Base-by-base conservation (phyloP, 2,888 invertebrate species). In the Gastracanthus pulcherrimus region DNA sequence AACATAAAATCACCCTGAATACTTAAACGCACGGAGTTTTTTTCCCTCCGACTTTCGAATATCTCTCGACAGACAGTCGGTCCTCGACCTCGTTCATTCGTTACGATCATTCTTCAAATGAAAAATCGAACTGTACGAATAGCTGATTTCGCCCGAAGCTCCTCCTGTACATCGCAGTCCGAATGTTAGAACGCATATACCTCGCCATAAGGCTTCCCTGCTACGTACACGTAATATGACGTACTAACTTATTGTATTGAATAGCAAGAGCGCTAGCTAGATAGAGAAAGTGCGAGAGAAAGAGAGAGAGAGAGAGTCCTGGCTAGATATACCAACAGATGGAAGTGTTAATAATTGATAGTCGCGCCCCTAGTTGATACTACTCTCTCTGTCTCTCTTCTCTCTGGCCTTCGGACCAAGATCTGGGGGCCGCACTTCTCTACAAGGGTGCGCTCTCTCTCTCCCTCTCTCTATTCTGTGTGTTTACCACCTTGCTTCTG, bases 341-440 rank as follows among this genome's bases (percentile, higher is more conserved):
- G 90, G 90, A 90, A 88, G 89, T 90, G 90, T 90, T 90, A 90
- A 90, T 90, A 90, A 90, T 90, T 89, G 89, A 90, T 90, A 88
- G 88, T 89, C 89, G 88, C 87, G 89, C 88, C 90, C 90, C 88
- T 86, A 84, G 85, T 84, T 87, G 87, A 86, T 87, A 88, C 83
- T 87, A n/a, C 82, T 55, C 69, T 67, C 48, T 48, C 38, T 41
- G 45, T 72, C 74, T 77, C 62, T 74, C 76, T 76, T 75, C 55
- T 66, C 74, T 75, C 81, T 81, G 82, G 80, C 72, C 55, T 80
- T 80, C 77, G 66, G 36, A 48, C 62, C 76, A 70, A 79, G 80
- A 79, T 78, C 16, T 70, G 58, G 78, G 76, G 83, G 81, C 45
- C 19, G 64, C 38, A 38, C n/a, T n/a, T n/a, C n/a, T n/a, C n/a